These are phyloP conservation scores for Saguinus imperator DNA, from an alignment of 2,113 vertebrate genomes.

Conservation along the genomic window DNA sequence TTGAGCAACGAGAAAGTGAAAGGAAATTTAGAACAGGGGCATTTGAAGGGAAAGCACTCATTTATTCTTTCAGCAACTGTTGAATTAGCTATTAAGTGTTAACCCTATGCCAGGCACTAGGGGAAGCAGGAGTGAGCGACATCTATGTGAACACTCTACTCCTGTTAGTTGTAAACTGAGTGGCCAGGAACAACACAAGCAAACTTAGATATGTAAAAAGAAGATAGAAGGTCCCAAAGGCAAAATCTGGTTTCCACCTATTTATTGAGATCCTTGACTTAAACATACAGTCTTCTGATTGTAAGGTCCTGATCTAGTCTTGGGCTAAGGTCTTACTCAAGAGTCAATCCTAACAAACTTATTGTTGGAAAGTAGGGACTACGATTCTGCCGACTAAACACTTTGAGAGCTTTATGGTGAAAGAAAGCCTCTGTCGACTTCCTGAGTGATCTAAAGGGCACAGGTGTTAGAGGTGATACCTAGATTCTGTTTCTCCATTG, in stretches of 20 bases:
- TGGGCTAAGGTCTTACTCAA: background rate
- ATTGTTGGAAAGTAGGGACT: background rate
- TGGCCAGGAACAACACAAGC: background rate
- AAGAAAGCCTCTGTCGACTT: background rate
- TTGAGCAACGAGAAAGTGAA: background rate
- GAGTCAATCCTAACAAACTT: background rate
- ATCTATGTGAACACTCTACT: fast-evolving
- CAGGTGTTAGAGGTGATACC: background rate
- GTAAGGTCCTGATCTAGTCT: background rate
- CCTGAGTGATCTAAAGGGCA: no score
- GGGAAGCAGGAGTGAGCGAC: background rate
- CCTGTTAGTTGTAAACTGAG: background rate
- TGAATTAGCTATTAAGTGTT: background rate
- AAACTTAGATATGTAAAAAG: background rate
- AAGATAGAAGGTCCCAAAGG: background rate
- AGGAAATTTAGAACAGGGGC: background rate
- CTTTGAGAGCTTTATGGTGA: background rate
- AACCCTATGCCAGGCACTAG: background rate
- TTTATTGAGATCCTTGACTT: background rate
- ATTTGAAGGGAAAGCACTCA: background rate
- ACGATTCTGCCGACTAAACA: background rate
- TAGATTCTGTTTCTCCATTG: background rate
- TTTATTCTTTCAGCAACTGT: background rate
- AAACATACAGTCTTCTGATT: background rate
- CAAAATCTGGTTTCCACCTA: background rate